Evolutionary conservation across 2,113 vertebrate species (phyloP).

Genomic region (Coturnix japonica): DNA sequence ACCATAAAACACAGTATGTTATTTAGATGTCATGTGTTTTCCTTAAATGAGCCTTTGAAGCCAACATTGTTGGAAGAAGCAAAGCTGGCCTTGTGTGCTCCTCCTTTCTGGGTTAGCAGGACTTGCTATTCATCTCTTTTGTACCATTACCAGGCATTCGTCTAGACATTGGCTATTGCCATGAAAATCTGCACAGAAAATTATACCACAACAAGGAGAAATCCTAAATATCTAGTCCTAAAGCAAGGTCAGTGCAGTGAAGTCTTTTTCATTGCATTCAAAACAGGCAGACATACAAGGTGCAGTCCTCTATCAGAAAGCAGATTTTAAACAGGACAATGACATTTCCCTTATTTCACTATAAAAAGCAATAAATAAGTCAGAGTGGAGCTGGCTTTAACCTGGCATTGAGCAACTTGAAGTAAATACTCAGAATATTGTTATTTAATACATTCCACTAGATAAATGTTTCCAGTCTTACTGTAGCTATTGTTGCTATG

Average conservation of each 20-base stretch:
- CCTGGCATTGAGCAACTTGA: background rate
- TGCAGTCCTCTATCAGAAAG: background rate
- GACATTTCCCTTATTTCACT: slow-evolving; percentile 5
- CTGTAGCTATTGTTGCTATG: slow-evolving; percentile 39
- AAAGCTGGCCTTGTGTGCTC: background rate
- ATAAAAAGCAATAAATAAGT: background rate
- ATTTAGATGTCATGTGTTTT: background rate
- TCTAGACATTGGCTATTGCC: background rate
- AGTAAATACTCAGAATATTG: background rate
- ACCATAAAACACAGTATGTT: background rate
- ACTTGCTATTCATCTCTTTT: background rate
- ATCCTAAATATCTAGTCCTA: background rate
- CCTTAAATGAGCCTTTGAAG: background rate
- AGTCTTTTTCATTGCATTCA: background rate
- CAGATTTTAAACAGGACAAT: background rate
- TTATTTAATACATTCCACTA: background rate
- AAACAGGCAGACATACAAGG: background rate
- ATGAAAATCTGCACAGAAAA: background rate
- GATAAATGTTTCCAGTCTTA: slow-evolving; percentile 6
- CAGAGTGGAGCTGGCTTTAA: background rate
- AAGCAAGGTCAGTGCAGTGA: background rate
- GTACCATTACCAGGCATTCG: background rate
- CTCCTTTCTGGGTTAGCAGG: background rate
- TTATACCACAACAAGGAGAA: background rate
- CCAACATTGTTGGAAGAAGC: background rate